phyloP scores from a whole-genome alignment of 2,797 vertebrate genomes.

The Sparus aurata region DNA sequence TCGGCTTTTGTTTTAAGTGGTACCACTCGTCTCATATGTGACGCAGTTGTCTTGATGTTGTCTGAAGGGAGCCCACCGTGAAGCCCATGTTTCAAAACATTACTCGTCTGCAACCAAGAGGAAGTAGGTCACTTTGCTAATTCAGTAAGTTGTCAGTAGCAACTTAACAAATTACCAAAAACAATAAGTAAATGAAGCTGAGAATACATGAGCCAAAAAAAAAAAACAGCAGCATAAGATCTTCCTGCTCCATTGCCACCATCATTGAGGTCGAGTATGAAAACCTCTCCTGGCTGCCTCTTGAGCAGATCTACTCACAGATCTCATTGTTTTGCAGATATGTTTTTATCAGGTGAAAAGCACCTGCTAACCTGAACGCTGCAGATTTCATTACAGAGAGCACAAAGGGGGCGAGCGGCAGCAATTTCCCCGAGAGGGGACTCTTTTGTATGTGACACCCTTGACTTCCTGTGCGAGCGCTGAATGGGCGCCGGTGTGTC shows the following conservation, averaged over 20 bases:
- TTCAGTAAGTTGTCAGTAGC: neutral
- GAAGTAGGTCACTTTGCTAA: neutral
- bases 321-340: constrained; percentile 45
- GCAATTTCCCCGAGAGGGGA: constrained; percentile 25
- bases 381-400: constrained; percentile 9
- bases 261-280: constrained; percentile 18
- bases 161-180: neutral
- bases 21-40: neutral
- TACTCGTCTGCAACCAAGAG: neutral
- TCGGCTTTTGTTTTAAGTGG: neutral
- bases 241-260: neutral
- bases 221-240: constrained; percentile 6
- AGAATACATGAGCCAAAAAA: neutral
- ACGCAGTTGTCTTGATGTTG: neutral
- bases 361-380: constrained; percentile 15
- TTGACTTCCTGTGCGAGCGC: constrained; percentile 23
- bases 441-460: constrained; percentile 31
- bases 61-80: neutral
- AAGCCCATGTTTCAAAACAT: neutral
- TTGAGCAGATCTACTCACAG: constrained; percentile 18
- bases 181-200: constrained; percentile 8
- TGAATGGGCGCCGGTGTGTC: constrained; percentile 18
- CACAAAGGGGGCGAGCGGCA: constrained; percentile 15
- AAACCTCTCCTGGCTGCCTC: constrained; percentile 44
- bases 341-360: constrained; percentile 49